These are phyloP conservation scores for Talpa occidentalis DNA, from an alignment of 2,113 vertebrate species.

Conservation along the genomic window DNA sequence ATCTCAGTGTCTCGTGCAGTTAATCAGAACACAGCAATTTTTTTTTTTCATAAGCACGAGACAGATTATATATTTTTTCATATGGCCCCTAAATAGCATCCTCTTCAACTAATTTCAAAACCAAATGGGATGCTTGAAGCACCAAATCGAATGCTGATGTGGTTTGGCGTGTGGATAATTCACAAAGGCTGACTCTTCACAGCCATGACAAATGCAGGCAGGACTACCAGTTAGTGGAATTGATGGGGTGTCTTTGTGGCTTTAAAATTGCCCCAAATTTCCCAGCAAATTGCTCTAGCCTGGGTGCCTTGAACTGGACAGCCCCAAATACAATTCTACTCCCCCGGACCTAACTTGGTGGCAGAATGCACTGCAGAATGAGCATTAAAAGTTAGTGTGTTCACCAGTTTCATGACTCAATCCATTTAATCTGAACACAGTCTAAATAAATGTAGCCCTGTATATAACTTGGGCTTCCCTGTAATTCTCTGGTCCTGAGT, in stretches of 20 bases:
- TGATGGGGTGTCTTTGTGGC: slow-evolving; percentile 52
- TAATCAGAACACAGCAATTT: slow-evolving; percentile 76
- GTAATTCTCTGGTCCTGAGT: neutral
- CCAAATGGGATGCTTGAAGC: slow-evolving; percentile 75
- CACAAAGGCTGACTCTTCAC: slow-evolving; percentile 72
- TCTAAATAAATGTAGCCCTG: neutral
- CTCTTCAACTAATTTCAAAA: slow-evolving; percentile 78
- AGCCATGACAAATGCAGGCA: slow-evolving; percentile 62
- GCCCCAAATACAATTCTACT: slow-evolving; percentile 48
- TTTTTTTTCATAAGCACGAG: slow-evolving; percentile 68
- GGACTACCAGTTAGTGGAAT: slow-evolving; percentile 56
- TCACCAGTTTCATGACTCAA: neutral
- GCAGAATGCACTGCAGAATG: neutral
- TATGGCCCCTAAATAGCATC: slow-evolving; percentile 71
- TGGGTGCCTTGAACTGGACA: slow-evolving; percentile 36
- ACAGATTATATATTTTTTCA: slow-evolving; percentile 66
- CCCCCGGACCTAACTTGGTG: neutral
- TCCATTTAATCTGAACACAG: neutral
- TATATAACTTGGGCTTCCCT: slow-evolving; percentile 21
- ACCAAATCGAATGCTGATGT: slow-evolving; percentile 76
- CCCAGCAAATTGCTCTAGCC: slow-evolving; percentile 70
- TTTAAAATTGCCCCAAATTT: slow-evolving; percentile 62
- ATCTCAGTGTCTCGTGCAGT: slow-evolving; percentile 69
- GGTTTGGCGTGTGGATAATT: slow-evolving; percentile 71
- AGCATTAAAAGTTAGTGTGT: neutral